phyloP scores from a whole-genome alignment of 2,797 vertebrate species.

The Botia almorhae region DNA sequence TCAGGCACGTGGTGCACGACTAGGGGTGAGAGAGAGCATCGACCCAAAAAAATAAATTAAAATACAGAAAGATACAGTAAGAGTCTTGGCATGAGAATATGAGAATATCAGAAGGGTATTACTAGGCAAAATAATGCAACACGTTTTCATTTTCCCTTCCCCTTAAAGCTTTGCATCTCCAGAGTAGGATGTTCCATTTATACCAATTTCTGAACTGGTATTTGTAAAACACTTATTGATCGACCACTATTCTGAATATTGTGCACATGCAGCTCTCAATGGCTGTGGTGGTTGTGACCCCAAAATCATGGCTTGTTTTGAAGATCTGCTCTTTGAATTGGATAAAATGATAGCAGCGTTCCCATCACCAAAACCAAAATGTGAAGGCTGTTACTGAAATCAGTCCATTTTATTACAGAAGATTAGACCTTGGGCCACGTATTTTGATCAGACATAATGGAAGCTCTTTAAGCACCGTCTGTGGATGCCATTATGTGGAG shows the following conservation, averaged over 20 bases:
- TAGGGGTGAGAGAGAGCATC: not conserved
- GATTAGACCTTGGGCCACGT: slow-evolving; percentile 1
- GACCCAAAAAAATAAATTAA: too few species aligned
- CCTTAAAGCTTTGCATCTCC: not conserved
- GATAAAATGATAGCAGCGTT: not conserved
- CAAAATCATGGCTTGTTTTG: not conserved
- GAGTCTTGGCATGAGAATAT: too few species aligned
- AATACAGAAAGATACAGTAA: too few species aligned
- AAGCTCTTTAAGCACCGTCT: slow-evolving; percentile 33
- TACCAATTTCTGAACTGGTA: too few species aligned
- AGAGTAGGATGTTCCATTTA: not conserved
- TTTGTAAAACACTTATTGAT: not conserved
- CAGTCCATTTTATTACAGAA: not conserved
- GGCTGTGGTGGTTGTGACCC: not conserved
- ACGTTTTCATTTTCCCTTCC: too few species aligned
- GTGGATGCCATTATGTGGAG: not conserved
- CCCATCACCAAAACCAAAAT: slow-evolving; percentile 15
- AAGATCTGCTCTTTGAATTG: not conserved
- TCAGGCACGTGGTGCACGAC: not conserved
- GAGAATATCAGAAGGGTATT: too few species aligned
- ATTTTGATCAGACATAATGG: slow-evolving; percentile 17
- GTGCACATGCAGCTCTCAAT: not conserved
- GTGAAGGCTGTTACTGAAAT: slow-evolving; percentile 18
- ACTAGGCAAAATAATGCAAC: too few species aligned
- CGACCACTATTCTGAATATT: not conserved